Conservation (phyloP, 2,113 vertebrate genomes). For the Podocnemis expansa region DNA sequence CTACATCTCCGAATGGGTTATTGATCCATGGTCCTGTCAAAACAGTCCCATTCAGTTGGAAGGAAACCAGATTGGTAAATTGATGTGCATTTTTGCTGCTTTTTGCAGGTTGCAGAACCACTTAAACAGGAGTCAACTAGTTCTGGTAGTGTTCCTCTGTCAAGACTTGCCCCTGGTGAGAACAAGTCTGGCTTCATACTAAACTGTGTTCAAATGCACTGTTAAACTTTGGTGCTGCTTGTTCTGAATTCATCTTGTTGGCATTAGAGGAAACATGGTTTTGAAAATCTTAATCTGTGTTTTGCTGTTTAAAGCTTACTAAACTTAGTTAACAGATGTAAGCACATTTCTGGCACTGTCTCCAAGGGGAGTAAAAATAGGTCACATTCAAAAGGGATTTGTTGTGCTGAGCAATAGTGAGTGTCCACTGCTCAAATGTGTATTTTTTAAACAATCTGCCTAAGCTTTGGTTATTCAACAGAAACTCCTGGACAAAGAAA, state of each 20-base stretch:
- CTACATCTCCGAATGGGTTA: neutral
- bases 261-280: neutral
- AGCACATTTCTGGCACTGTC: neutral
- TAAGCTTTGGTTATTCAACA: neutral
- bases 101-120: constrained; percentile 60
- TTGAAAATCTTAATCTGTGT: neutral
- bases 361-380: neutral
- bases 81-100: neutral
- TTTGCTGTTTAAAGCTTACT: neutral
- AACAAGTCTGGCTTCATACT: constrained; percentile 8
- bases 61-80: neutral
- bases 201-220: neutral
- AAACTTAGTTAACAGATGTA: neutral
- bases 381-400: neutral
- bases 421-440: neutral
- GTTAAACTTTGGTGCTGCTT: neutral
- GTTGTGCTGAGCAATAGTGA: neutral
- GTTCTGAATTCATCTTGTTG: neutral
- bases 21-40: neutral
- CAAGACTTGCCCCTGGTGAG: constrained; percentile 76
- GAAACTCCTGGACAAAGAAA: constrained; percentile 11
- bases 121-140: neutral
- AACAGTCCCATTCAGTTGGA: neutral
- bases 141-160: constrained; percentile 54
- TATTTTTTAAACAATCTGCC: neutral